Conservation (phyloP, 2,797 vertebrate genomes). For the Melanotaenia pygmaea region DNA sequence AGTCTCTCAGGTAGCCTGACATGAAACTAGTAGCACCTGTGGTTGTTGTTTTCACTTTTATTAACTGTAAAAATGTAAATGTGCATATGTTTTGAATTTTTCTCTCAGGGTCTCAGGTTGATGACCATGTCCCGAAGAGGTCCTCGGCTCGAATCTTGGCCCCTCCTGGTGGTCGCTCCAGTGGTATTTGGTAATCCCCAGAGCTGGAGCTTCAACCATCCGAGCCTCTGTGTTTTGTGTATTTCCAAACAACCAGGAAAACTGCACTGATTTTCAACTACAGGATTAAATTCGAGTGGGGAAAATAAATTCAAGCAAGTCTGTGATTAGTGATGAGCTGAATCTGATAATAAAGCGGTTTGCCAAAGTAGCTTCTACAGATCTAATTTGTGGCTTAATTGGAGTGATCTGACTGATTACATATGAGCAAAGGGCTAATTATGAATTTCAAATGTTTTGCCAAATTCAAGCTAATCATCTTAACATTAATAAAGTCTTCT, state of each 20-base stretch:
- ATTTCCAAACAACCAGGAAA: conserved; percentile 77
- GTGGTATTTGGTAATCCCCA: conserved; percentile 89
- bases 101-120: conserved; percentile 90
- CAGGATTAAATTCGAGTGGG: conserved; percentile 50
- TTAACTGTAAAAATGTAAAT: background rate
- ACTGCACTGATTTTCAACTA: conserved; percentile 83
- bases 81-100: background rate
- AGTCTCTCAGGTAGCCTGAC: conserved; percentile 88
- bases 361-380: conserved; percentile 56
- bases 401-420: conserved; percentile 49
- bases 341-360: conserved; percentile 35
- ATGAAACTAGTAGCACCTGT: background rate
- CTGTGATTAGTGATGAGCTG: conserved; percentile 52
- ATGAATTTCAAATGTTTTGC: conserved; percentile 47
- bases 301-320: conserved; percentile 47
- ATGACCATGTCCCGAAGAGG: conserved; percentile 95
- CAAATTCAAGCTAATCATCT: conserved; percentile 61
- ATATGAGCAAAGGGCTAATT: conserved; percentile 57
- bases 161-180: conserved; percentile 92
- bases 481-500: conserved; percentile 41
- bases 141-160: conserved; percentile 95
- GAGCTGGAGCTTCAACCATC: conserved; percentile 51
- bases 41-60: background rate
- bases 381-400: conserved; percentile 67
- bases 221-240: conserved; percentile 70